Evolutionary conservation across 1,140 invertebrate species (phyloP), one percentile per base, ranked within the genome.

Genomic region (Lethocerus indicus): DNA sequence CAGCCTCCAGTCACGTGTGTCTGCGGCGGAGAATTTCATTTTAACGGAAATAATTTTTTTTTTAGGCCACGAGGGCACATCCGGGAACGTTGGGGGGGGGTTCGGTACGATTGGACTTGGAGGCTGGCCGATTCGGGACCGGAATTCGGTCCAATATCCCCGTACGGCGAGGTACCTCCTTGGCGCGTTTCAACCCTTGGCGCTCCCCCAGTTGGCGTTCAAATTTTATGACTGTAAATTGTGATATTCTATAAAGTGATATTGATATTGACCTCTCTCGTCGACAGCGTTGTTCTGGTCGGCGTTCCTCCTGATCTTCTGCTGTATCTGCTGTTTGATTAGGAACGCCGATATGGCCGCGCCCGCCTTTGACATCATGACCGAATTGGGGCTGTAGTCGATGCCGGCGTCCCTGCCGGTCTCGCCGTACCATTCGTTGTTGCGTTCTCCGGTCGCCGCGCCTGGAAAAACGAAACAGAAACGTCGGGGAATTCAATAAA

Each of bases 371-470:
- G 73, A 76, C 18, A 62, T 61, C 16, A 76, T 51, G 0, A 79
- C 62, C 2, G 59, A 53, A 2, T 69, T 57, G 4, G 64, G 60
- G 47, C 71, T 63, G 43, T 72, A 72, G 20, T 52, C 41, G 0
- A 41, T 9, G 1, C 47, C 43, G 0, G 49, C 16, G 4, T 56
- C 50, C 26, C 61, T 60, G 12, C 74, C 74, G 1, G 63, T 59
- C 20, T 75, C 71, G n/a, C 75, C 76, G 57, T 73, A 72, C 73
- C 79, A 76, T 3, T 57, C 56, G 54, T 75, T 0, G 21, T 53
- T 32, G 18, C 42, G 37, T 25, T 53, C 37, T 23, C 39, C 52
- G 16, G 62, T 65, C 2, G 66, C 41, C 5, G 52, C 47, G 14
- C 49, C 47, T 49, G 25, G 16, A 56, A 42, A 41, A n/a, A 41